Base-by-base conservation (phyloP, 2,113 vertebrate species). In the Lethenteron camtschaticum region DNA sequence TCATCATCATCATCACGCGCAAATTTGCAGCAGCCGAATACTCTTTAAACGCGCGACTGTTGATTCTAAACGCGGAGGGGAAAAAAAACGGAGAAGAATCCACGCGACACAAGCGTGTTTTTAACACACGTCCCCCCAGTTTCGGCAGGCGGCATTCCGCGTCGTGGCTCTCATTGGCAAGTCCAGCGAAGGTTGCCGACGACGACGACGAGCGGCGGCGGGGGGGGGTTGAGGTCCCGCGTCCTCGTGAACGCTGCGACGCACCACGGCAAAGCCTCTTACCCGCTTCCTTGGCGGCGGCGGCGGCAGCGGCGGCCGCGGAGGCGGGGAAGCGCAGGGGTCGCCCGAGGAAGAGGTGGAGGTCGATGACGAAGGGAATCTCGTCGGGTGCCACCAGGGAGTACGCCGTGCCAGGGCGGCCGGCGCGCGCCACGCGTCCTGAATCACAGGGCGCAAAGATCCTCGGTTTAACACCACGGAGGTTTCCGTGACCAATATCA, bases 391-490 rank as follows among this genome's bases (percentile, higher is more conserved):
- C 87, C 72, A 96, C 80, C 77, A 96, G 73, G 0, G 90, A 96
- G 75, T 86, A 95, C 56, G 92, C 80, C 0, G 77, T 81, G 56
- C 94, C 94, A 0, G 85, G 86, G 59, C 87, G 82, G 11, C 94
- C 94, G 0, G 94, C 91, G 8, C 89, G 86, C 8, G 88, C 90
- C 77, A 99, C 94, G 0, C 90, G 87, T 20, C 91, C 94, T 92
- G 75, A n/a, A 66, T 41, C 41, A 2, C 41, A 41, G 41, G 41
- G 41, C 41, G 1, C 41, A 41, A 41, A 41, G 41, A 41, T 41
- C 41, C 41, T 41, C 41, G 41, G 41, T 41, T 41, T 41, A 66
- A 66, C 63, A 11, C 63, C 24, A 11, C 59, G 10, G 2, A 11
- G 63, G 63, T 10, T 41, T 41, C 41, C 41, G 41, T 6, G 41